A percentile compares a stretch with the other conserved stretches of the same genome.
Evolutionary conservation across 2,113 vertebrate genomes (phyloP).

Genomic region (Chloebia gouldiae): DNA sequence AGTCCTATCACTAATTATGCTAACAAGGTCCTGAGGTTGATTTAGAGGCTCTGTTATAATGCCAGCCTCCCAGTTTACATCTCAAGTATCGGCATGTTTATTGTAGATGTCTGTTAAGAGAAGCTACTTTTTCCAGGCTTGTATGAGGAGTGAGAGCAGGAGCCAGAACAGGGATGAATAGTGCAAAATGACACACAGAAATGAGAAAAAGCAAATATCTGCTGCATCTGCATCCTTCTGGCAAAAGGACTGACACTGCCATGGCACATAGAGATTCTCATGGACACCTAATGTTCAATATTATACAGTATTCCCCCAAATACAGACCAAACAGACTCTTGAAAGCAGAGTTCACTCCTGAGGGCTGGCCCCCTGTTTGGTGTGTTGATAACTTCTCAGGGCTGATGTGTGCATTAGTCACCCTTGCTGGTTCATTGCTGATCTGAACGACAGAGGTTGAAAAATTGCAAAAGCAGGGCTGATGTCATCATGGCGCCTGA

Average conservation of each 20-base stretch:
- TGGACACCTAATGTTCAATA: accelerated
- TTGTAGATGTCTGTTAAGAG: slow-evolving; percentile 35
- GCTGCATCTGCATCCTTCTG: not conserved
- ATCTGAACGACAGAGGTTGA: slow-evolving; percentile 53
- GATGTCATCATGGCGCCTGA: slow-evolving; percentile 40
- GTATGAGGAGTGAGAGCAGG: not conserved
- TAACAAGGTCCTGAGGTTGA: slow-evolving; percentile 53
- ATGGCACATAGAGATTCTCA: not conserved
- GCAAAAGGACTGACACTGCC: not conserved
- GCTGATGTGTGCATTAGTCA: slow-evolving; percentile 46
- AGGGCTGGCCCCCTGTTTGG: not conserved
- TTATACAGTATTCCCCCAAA: not conserved
- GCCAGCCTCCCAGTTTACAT: slow-evolving; percentile 35
- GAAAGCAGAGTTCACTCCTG: not conserved
- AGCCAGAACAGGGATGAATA: not conserved
- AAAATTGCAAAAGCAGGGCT: slow-evolving; percentile 34
- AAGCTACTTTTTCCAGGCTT: slow-evolving; percentile 34
- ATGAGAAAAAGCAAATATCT: slow-evolving; percentile 8
- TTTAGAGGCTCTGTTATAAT: slow-evolving; percentile 44
- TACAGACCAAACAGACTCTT: not conserved
- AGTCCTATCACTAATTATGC: slow-evolving; percentile 48
- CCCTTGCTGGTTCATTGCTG: slow-evolving; percentile 29
- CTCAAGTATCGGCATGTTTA: slow-evolving; percentile 56
- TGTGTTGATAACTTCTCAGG: not conserved
- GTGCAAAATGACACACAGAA: not conserved